phyloP scores from a whole-genome alignment of 2,113 vertebrate species.

The Pyxicephalus adspersus region DNA sequence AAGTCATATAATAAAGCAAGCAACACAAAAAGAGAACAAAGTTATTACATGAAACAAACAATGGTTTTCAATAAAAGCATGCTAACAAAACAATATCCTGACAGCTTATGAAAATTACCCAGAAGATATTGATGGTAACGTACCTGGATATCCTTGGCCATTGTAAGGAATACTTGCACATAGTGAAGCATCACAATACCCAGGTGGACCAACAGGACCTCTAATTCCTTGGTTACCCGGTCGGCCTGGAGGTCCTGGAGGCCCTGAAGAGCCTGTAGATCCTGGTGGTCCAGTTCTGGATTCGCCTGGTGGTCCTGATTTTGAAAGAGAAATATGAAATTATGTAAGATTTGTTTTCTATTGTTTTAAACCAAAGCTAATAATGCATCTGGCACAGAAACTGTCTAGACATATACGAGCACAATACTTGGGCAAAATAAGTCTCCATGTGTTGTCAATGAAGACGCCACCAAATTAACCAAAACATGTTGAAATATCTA shows the following conservation, averaged over 20 bases:
- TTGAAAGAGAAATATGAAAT: constrained; percentile 56
- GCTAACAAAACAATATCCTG: no score
- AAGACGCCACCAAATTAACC: constrained; percentile 71
- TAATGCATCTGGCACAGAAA: constrained; percentile 52
- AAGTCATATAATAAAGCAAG: no score
- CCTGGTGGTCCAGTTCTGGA: constrained; percentile 88
- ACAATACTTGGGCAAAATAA: constrained; percentile 7
- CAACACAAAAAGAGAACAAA: no score
- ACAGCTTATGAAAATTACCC: no score
- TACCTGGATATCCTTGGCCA: constrained; percentile 95
- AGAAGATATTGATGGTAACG: constrained; percentile 57
- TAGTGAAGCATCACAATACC: constrained; percentile 97
- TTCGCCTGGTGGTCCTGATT: constrained; percentile 87
- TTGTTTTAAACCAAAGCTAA: constrained; percentile 48
- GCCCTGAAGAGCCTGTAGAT: constrained; percentile 82
- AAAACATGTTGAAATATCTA: constrained; percentile 61
- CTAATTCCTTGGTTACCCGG: constrained; percentile 85
- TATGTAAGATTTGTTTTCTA: constrained; percentile 41
- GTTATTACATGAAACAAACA: no score
- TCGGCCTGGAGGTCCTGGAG: constrained; percentile 88
- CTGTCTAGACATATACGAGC: constrained; percentile 45
- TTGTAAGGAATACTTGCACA: constrained; percentile 97
- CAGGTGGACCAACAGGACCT: constrained; percentile 87
- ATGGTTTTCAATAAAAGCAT: no score
- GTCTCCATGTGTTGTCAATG: constrained; percentile 77